Evolutionary conservation across 1,140 invertebrate genomes (phyloP), one percentile per base, ranked within the genome.

Genomic region (Zophobas atratus): DNA sequence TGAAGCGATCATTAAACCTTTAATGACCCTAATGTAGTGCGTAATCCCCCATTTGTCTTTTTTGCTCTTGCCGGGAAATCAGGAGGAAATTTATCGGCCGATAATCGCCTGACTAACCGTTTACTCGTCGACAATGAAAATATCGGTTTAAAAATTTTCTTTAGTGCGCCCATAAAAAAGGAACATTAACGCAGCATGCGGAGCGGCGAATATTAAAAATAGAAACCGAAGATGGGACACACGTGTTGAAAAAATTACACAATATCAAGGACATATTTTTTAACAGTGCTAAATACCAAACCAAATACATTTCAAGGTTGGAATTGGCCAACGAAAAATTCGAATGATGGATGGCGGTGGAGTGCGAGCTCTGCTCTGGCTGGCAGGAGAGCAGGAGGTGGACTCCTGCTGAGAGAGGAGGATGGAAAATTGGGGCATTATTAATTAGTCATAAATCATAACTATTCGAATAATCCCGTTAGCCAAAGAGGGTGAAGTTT

Each of bases 171-270:
- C 60, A 67, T 67, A 67, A 67, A 67, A 67, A 32, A 35, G 36
- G 56, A 67, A 67, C 60, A 67, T 67, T 67, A 67, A 67, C 39
- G 20, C 60, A 67, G 39, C 20, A 41, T 67, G 60, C 33, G n/a
- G 60, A 67, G 6, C 60, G 39, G 60, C 60, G 33, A 67, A 67
- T 67, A 67, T 67, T 67, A 67, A 67, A 67, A 67, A 67, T 67
- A 67, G 60, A 41, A 67, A 35, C 6, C 39, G 60, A 67, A 67
- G 60, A 67, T 67, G 60, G 60, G 20, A 67, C 60, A 43, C 60
- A 67, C 60, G 60, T 67, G 60, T 67, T 67, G 60, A 67, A 67
- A 67, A 67, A 67, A 67, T 67, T 43, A 43, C 39, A 67, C 60
- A 41, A 43, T 43, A 67, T 67, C 60, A 67, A 67, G 60, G 60